Base-by-base conservation (phyloP, 2,888 invertebrate species). In the Ectobius pallidus region DNA sequence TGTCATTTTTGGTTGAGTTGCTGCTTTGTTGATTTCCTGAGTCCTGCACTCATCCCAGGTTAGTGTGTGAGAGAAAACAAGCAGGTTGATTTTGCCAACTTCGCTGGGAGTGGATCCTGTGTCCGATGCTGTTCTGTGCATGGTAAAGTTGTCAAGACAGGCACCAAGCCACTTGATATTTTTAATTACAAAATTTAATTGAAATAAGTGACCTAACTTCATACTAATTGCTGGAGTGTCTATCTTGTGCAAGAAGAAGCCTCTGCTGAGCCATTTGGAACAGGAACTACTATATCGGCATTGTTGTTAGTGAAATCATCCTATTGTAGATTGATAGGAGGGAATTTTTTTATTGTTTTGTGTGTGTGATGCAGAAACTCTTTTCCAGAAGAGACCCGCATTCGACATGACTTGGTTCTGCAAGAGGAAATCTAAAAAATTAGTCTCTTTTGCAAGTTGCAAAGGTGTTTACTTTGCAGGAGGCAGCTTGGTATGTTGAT, bases 361-460 rank as follows among this genome's bases (percentile, higher is more conserved):
- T 69, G 71, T 72, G 74, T 72, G 74, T 74, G 74, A 74, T 73
- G 73, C 72, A 73, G 70, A 67, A 72, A 74, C 74, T 74, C 73
- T 74, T 74, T 74, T 74, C 73, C 74, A 74, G 74, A 74, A 72
- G 71, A 71, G 71, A 71, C 42, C 65, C 46, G 16, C 34, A 32
- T 34, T 34, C 25, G 34, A 27, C 14, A 32, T 55, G 71, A 71
- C 55, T 67, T 34, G 44, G 32, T 72, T 67, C 70, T 49, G 49
- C 61, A 72, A 76, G 73, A 70, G 70, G 72, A 72, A 30, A 30
- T 22, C 3, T 16, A 4, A 3, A 16, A 58, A 58, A n/a, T 14
- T 30, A 30, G 27, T 25, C 30, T 30, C 30, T 27, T 14, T 58
- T 27, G 58, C n/a, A n/a, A n/a, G 52, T 52, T 52, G 52, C 52